A percentile compares a stretch with the other conserved stretches of the same genome.
Conservation (phyloP, 2,888 invertebrate genomes). For the Cybosia mesomella region DNA sequence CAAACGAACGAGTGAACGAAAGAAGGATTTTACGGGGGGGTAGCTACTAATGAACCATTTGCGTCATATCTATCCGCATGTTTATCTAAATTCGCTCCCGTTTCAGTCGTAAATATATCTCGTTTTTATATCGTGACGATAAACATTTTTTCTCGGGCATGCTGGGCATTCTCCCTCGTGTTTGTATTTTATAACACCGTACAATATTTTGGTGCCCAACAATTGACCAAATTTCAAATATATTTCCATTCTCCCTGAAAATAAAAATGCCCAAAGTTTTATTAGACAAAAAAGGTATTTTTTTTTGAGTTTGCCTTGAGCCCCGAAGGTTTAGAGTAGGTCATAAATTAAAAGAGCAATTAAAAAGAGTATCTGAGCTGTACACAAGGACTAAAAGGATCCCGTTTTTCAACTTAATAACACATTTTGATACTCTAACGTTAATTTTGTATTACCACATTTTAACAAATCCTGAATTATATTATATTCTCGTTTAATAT, state of each 20-base stretch:
- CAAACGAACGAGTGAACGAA: slow-evolving; percentile 26
- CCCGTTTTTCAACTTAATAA: too few relatives aligned
- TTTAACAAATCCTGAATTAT: not conserved
- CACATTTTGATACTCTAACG: too few relatives aligned
- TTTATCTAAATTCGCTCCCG: slow-evolving; percentile 41
- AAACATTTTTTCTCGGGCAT: slow-evolving; percentile 27
- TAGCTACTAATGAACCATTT: slow-evolving; percentile 41
- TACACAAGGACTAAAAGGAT: too few relatives aligned
- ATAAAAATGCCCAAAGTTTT: too few relatives aligned
- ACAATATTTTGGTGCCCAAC: not conserved
- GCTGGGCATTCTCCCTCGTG: not conserved
- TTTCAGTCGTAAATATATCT: slow-evolving; percentile 35
- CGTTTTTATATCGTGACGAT: slow-evolving; percentile 30
- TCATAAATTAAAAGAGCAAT: too few relatives aligned
- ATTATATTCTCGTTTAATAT: not conserved
- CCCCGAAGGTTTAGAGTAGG: too few relatives aligned
- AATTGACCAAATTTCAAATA: not conserved
- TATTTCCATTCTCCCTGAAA: too few relatives aligned
- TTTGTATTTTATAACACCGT: slow-evolving; percentile 14
- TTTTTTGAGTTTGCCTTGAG: too few relatives aligned
- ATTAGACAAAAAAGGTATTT: too few relatives aligned
- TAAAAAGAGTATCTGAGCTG: too few relatives aligned
- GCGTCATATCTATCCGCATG: slow-evolving; percentile 8
- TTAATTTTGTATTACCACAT: too few relatives aligned
- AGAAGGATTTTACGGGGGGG: slow-evolving; percentile 27